Evolutionary conservation across 1,140 invertebrate genomes (phyloP), one percentile per base, ranked within the genome.

Genomic region (Conopomorpha cramerella): DNA sequence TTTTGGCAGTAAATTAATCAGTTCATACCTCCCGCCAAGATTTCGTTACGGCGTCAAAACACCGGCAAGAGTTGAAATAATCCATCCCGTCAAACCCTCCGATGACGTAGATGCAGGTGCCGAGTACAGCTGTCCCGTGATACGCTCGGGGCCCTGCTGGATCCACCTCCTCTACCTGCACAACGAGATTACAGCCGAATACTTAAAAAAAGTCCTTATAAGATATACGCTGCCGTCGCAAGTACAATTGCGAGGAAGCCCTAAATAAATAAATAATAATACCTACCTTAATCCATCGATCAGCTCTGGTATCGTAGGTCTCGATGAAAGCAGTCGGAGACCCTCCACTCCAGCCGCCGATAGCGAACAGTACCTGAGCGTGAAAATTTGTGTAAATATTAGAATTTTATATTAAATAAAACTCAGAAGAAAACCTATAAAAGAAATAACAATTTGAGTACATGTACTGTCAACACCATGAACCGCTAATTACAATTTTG

Each of bases 271-370:
- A n/a, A n/a, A n/a, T 34, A 2, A 25, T 18, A 41, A 29, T 2
- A 7, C 8, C 55, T 29, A 80, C 79, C 43, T 84, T 70, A 38
- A 87, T 86, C 85, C 85, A 87, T 34, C 81, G 70, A 57, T 86
- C 84, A 13, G 84, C 84, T 50, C 84, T 79, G 2, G 81, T 84
- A 38, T 92, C 90, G 61, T 90, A 92, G 0, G 86, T 89, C 58
- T 92, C 90, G 26, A 92, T 82, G 49, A 86, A 86, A 41, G 82
- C 87, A 11, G 88, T 90, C 0, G 89, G 88, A 3, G 85, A 86
- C 8, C 88, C 88, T 7, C 85, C 86, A 51, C 86, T 90, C 91
- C 91, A 93, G 1, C 91, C 91, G 3, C 89, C 88, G 36, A 91
- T 84, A 0, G 86, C 84, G 50, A 90, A 89, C 1, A 90, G 62